Evolutionary conservation across 1,140 invertebrate genomes (phyloP), one percentile per base, ranked within the genome.

Genomic region (Drosophila biarmipes): DNA sequence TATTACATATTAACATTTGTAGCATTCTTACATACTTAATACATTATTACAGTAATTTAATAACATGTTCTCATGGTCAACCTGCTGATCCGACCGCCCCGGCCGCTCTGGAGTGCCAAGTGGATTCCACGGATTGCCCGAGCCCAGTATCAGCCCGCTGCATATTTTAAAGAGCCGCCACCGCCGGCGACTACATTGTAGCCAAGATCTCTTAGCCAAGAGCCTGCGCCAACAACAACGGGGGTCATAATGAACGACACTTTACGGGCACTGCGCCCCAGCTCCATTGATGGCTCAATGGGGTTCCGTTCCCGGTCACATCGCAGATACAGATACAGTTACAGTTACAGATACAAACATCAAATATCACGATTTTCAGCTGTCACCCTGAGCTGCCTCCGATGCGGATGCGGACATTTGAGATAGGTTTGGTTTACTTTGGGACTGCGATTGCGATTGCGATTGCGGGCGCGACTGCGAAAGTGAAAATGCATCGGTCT

Each of bases 51-150:
- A 82, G 90, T 90, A 90, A 86, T 91, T 91, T 91, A 87, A 91
- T 91, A 91, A 91, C 90, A 91, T 91, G 90, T 91, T 91, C 90
- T 91, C 90, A 91, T 80, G 90, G 90, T 80, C 90, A 91, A 90
- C 81, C 73, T 90, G 90, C 75, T 87, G 57, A 8, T 45, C 29
- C 34, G 34, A 49, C n/a, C 7, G 38, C 1, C 10, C 29, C 10
- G 29, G 29, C 7, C 8, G 29, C 29, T 31, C 7, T 68, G 64
- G 61, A 58, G 75, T 56, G 61, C 52, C 73, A 46, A 74, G 61
- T 51, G 45, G 57, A 69, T 76, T 62, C 64, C 53, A 62, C 55
- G 24, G 24, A 24, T 24, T 24, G 24, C 24, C 59, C 46, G 35
- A 62, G 73, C 43, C 24, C 62, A 78, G 38, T 78, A 63, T 61